Evolutionary conservation across 2,888 invertebrate species (phyloP), one percentile per base, ranked within the genome.

Genomic region (Lasioglossum figueresi): DNA sequence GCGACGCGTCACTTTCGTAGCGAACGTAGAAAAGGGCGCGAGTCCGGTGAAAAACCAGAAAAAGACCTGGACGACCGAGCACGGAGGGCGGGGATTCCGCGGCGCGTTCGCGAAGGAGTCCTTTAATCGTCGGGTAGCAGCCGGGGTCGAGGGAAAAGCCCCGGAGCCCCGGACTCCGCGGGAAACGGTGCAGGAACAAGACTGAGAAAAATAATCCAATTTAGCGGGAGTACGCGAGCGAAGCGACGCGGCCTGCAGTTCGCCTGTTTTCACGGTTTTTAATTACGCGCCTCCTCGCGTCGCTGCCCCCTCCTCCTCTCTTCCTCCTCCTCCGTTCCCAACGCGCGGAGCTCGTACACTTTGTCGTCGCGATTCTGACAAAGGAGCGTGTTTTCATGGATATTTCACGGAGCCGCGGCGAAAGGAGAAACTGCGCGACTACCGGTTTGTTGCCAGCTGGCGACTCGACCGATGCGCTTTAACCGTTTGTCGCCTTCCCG

Each of bases 151-250:
- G 80, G 79, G 79, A 80, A 70, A 80, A 83, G 48, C 48, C 73
- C 16, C 76, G 63, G 80, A 86, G 80, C 83, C 27, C 59, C n/a
- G 52, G 10, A n/a, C 59, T 14, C 63, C 19, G 63, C 31, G 48
- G 66, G 37, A 40, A 70, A n/a, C 37, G 70, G 40, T 45, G 81
- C 76, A 84, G 78, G 85, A 87, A 86, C 88, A 85, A 86, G 82
- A 72, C 88, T 83, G 90, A 92, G 93, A 93, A 93, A 93, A 94
- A 94, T 94, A 93, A 94, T 94, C 92, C 92, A 93, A 94, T 94
- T 93, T 93, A 91, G 91, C 88, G 89, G 79, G 86, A 89, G 90
- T 86, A 88, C 84, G 87, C 84, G 87, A 75, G 85, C 84, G 82
- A 86, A 83, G 80, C 82, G 77, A 83, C 83, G 66, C 52, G 40